Evolutionary conservation across 2,888 invertebrate species (phyloP), one percentile per base, ranked within the genome.

Genomic region (Cataglyphis cursor): DNA sequence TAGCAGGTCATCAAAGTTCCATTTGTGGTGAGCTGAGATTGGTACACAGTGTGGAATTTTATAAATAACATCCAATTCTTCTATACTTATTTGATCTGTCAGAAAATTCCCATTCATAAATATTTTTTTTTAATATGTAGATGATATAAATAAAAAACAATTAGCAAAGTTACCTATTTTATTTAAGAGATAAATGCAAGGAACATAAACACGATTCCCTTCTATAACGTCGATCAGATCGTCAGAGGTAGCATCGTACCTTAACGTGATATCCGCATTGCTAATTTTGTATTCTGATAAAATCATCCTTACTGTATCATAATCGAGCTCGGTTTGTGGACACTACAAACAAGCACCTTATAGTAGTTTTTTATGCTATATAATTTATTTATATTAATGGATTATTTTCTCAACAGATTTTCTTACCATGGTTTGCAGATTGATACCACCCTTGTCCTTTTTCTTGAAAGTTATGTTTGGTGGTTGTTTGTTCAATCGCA

Each of bases 31-130:
- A 28, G 99, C 99, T 35, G 99, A 99, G 91, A 99, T 99, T 0
- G 99, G 99, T n/a, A 99, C 99, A 94, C 99, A 99, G 95, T 99
- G 99, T 0, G 99, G 99, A 93, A 99, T 99, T 96, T 99, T 99
- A 95, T 99, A 99, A 93, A 99, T 99, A 41, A 99, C 97, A 93
- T 99, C 99, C 93, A 98, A 95, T 95, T 99, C 99, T 96, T 99
- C 98, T 94, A 98, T 98, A 94, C 98, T 98, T 94, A 98, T 98
- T 96, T 98, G 98, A 97, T 98, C 98, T 97, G 95, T 82, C 95
- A 94, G 44, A 70, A 86, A 81, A 82, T 15, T 66, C 48, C 65
- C 41, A 54, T 51, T 73, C 80, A 62, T 44, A 18, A 31, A 31
- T 73, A 68, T 61, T 28, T 10, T 65, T 51, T 51, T n/a, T 10